Base-by-base conservation (phyloP, 2,113 vertebrate genomes). In the Ellobius talpinus region DNA sequence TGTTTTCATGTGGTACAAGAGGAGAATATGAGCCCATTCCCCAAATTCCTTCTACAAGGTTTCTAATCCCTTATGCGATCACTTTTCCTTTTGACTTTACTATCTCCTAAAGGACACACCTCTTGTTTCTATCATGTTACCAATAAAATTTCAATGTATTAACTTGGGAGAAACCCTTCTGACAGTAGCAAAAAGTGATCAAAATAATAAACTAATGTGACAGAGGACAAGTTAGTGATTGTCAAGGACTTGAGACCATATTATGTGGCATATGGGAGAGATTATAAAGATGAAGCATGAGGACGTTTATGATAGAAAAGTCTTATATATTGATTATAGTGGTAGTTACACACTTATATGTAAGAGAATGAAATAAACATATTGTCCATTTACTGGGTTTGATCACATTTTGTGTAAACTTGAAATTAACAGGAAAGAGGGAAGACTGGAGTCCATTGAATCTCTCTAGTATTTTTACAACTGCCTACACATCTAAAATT, bases 141-240 rank as follows among this genome's bases (percentile, higher is more conserved):
- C 42, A 89, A 61, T 63, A 58, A 89, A 94, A 89, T 81, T 73
- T 47, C 52, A 72, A 23, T 17, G 6, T 31, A 73, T 36, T 11
- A 63, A 47, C 42, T 93, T 81, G 1, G 23, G 10, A 9, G 16
- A 86, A 39, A 52, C 12, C 39, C 50, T 89, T 89, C 7, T 74
- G 66, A 82, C 13, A 29, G 24, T 5, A 10, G 19, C 5, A 73
- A 47, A 72, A 87, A 88, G 23, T 90, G 24, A 61, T 33, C 76
- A 88, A 93, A 90, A 78, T 31, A 85, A 14, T 10, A 79, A 91
- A 93, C 74, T n/a, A 68, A 78, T 73, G n/a, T 94, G 68, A 66
- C 74, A 36, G 29, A 24, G 9, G 91, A 96, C 16, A 81, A 74
- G 36, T 47, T 70, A n/a, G 45, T 36, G 45, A 79, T 72, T 61